Base-by-base conservation (phyloP, 2,113 vertebrate species). In the Marmota flaviventris region DNA sequence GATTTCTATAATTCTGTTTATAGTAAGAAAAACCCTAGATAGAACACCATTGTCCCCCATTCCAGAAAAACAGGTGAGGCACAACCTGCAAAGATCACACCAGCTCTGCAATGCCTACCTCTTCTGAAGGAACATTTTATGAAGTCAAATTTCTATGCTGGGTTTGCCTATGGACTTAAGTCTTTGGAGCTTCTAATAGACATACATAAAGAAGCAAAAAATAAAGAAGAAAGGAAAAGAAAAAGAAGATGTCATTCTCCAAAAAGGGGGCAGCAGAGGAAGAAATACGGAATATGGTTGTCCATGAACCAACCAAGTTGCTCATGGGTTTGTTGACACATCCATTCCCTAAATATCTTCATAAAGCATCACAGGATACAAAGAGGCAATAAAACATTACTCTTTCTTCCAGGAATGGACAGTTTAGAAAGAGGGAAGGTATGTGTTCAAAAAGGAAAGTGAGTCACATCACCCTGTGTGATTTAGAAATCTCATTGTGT, bases 401-500 rank as follows among this genome's bases (percentile, higher is more conserved):
- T 51, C 65, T 56, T 25, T 11, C 58, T 92, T 79, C 91, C 61
- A 93, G 69, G 58, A 96, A 84, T 67, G 22, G 77, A 48, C 32
- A 11, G 37, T 91, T 42, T 70, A 63, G 53, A 70, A 85, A 39
- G 4, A 16, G 4, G 34, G 7, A 24, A 2, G 4, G 18, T 51
- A 8, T 22, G 14, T 34, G 5, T 56, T 67, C 17, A n/a, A 78
- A 69, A 76, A 77, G 10, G 34, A 94, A 51, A 81, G 2, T 27
- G 6, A 95, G 29, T 92, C 85, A 53, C 4, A 48, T 18, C 70
- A 24, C 45, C 25, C 37, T 39, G 32, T 63, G 61, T 91, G 32
- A 69, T 77, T 93, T 85, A 91, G 67, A 92, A 96, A 88, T 24
- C 27, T 85, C 39, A 13, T 12, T 82, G 42, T 95, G 29, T n/a